These are phyloP conservation scores for Dicrurus megarhynchus DNA, from an alignment of 2,113 vertebrate species.

Conservation along the genomic window DNA sequence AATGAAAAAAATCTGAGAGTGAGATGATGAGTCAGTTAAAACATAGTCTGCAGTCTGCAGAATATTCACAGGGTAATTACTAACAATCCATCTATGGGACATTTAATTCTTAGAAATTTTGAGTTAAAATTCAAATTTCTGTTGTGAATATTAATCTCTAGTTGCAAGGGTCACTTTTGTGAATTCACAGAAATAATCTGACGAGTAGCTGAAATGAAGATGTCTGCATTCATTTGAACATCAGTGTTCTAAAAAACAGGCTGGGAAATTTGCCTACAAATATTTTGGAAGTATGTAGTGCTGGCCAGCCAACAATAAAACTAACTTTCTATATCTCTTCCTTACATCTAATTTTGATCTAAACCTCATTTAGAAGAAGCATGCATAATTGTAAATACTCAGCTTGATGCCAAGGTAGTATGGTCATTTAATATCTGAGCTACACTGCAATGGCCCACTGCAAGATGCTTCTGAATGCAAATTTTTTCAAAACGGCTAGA, in stretches of 20 bases:
- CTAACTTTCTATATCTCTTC: neutral
- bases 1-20: neutral
- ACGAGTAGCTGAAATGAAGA: neutral
- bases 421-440: neutral
- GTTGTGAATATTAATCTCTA: neutral
- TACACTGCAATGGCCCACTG: neutral
- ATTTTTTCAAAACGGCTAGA: neutral
- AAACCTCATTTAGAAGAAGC: neutral
- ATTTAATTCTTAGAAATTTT: neutral
- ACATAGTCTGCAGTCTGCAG: neutral
- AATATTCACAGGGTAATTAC: neutral
- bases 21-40: neutral
- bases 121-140: neutral
- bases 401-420: neutral
- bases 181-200: neutral
- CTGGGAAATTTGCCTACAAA: neutral
- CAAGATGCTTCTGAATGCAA: neutral
- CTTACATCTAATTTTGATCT: neutral
- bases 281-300: neutral
- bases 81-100: neutral
- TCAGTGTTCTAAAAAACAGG: neutral
- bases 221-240: neutral
- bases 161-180: neutral
- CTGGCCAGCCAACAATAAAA: neutral
- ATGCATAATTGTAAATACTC: neutral